Conservation (phyloP, 1,140 invertebrate species). For the Ceratina australensis region DNA sequence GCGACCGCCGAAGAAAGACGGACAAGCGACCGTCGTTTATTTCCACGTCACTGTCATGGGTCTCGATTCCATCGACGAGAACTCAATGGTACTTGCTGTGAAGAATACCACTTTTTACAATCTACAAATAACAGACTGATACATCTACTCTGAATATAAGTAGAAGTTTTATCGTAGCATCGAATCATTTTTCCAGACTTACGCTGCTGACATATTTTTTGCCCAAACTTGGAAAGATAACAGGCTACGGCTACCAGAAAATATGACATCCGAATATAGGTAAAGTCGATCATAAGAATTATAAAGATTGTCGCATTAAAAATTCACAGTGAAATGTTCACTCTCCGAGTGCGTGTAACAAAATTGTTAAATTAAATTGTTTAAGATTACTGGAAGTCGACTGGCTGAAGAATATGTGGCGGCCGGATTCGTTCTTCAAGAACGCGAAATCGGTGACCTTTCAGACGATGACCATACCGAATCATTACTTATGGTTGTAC, state of each 20-base stretch:
- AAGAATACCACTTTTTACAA: not conserved
- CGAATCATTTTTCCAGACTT: conserved; percentile 83
- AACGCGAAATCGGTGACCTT: conserved; percentile 95
- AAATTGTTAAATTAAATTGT: conserved; percentile 2
- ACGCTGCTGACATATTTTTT: conserved; percentile 94
- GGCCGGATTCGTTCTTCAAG: conserved; percentile 93
- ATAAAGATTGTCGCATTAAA: too few species aligned
- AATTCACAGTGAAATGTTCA: too few species aligned
- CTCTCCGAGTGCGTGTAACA: too few species aligned
- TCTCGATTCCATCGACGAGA: conserved; percentile 94
- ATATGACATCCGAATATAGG: conserved; percentile 95
- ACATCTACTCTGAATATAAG: not conserved
- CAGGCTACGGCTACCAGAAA: conserved; percentile 90
- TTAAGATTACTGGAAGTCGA: conserved; percentile 89
- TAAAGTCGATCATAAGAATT: conserved; percentile 57
- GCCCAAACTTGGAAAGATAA: conserved; percentile 95
- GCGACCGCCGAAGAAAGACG: conserved; percentile 92
- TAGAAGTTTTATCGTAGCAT: not conserved
- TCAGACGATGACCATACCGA: conserved; percentile 95
- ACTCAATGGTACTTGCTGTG: conserved; percentile 87
- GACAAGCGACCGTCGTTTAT: conserved; percentile 90
- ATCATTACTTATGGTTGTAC: conserved; percentile 94
- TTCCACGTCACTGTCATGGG: conserved; percentile 97
- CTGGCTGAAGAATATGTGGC: conserved; percentile 94
- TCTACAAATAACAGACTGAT: not conserved